Conservation (phyloP, 2,888 invertebrate species). For the Tridacna crocea region DNA sequence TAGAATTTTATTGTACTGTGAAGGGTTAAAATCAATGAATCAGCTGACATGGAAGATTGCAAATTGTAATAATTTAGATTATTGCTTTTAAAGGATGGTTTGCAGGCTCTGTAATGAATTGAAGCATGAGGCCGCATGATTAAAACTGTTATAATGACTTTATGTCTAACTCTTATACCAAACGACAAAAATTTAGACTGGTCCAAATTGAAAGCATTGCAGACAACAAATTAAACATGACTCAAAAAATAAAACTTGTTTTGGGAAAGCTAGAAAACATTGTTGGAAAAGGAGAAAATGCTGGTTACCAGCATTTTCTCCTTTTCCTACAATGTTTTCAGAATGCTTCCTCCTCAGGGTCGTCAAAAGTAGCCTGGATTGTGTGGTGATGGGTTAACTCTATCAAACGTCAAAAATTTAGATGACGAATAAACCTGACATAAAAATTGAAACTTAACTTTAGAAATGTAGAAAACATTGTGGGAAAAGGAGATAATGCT, state of each 20-base stretch:
- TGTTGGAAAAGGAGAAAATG: neutral
- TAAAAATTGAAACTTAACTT: too few relatives aligned
- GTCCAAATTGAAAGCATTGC: too few relatives aligned
- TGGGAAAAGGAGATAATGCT: too few relatives aligned
- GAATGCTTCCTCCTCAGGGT: too few relatives aligned
- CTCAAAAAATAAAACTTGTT: neutral
- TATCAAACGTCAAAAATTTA: neutral
- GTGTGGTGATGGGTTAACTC: neutral
- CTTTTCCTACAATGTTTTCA: neutral
- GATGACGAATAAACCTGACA: too few relatives aligned
- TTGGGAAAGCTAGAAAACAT: neutral
- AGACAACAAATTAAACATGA: neutral
- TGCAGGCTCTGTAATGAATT: neutral
- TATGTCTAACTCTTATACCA: conserved; percentile 1
- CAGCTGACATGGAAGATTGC: neutral
- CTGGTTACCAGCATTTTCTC: neutral
- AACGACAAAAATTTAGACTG: neutral
- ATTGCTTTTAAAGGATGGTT: conserved; percentile 10
- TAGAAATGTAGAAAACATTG: too few relatives aligned
- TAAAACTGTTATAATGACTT: too few relatives aligned
- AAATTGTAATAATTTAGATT: conserved; percentile 5
- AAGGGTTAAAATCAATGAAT: neutral
- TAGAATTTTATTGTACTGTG: too few relatives aligned
- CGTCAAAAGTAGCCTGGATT: too few relatives aligned
- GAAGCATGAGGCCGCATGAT: neutral